phyloP scores from a whole-genome alignment of 30 jellyfish, hydroid and myxozoan genomes.

The Hydra vulgaris region DNA sequence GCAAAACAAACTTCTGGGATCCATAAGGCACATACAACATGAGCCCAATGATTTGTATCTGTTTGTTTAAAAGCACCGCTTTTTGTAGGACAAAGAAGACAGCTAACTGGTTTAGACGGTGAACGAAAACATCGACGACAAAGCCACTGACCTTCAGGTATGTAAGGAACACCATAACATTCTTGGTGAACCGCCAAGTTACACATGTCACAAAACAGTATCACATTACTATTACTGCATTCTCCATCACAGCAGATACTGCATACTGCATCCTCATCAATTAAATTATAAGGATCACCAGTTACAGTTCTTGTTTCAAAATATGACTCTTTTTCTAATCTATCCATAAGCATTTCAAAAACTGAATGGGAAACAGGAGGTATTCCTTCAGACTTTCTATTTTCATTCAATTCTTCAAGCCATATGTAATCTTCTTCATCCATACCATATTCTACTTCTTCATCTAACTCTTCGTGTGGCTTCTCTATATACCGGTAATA shows the following conservation, averaged over 20 bases:
- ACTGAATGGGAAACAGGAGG: conserved; percentile 66
- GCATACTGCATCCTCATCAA: conserved; percentile 99
- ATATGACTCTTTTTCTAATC: conserved; percentile 95
- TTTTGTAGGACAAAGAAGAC: conserved; percentile 89
- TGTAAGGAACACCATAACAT: conserved; percentile 98
- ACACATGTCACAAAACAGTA: conserved; percentile 97
- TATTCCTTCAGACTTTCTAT: conserved; percentile 52
- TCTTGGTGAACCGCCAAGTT: conserved; percentile 98
- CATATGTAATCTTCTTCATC: conserved; percentile 97
- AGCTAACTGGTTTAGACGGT: conserved; percentile 92
- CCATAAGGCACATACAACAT: conserved; percentile 98
- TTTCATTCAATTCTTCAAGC: conserved; percentile 75
- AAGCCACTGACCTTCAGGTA: conserved; percentile 99
- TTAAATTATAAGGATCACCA: conserved; percentile 85
- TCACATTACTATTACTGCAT: conserved; percentile 89
- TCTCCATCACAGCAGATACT: conserved; percentile 96
- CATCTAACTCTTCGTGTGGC: conserved; percentile 86
- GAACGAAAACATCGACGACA: conserved; percentile 94
- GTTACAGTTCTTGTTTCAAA: conserved; percentile 88
- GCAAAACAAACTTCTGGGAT: conserved; percentile 98
- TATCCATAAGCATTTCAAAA: conserved; percentile 82
- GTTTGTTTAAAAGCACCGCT: conserved; percentile 98
- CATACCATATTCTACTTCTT: conserved; percentile 96
- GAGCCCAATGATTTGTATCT: conserved; percentile 91
- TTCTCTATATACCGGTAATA: conserved; percentile 77